Base-by-base conservation (phyloP, 1,140 invertebrate species). In the Zaprionus davidi region DNA sequence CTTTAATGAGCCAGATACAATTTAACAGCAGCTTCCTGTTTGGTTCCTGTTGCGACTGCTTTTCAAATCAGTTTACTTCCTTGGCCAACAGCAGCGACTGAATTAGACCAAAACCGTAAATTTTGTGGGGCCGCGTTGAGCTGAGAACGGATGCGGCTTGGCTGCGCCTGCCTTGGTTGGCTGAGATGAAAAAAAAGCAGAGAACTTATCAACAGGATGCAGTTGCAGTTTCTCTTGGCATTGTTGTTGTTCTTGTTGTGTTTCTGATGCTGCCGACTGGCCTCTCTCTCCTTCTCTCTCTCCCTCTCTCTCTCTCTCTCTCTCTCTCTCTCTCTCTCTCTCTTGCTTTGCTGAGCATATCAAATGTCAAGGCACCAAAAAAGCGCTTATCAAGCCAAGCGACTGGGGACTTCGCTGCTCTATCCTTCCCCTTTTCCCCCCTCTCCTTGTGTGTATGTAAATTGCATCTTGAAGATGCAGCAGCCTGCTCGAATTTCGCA, bases 71-170 rank as follows among this genome's bases (percentile, higher is more conserved):
- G 85, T 90, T 79, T 79, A 90, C 85, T 90, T 90, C 85, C 85
- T 90, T 90, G 85, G 85, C 85, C 82, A 85, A 75, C 70, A 90
- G 85, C 85, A 67, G 62, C 46, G 60, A 46, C 72, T 73, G 81
- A 90, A 90, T 87, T 90, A 87, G 85, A 90, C 87, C 85, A 85
- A 83, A 88, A 85, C 85, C 85, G 85, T 88, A 88, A 88, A 88
- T 90, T 88, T 90, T 72, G 74, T 81, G 71, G 34, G 56, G 65
- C 66, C 68, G 46, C 38, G 38, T 65, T 62, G 58, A 68, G 66
- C 81, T 90, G 85, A 82, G 85, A 88, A 90, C 85, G 85, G 85
- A 88, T 90, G 85, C 76, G 17, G 57, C 62, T 64, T 34, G 46
- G 31, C 28, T 26, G 64, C 62, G 31, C 22, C 22, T 34, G 13